Conservation (phyloP, 2,888 invertebrate species). For the Crematogaster levior region DNA sequence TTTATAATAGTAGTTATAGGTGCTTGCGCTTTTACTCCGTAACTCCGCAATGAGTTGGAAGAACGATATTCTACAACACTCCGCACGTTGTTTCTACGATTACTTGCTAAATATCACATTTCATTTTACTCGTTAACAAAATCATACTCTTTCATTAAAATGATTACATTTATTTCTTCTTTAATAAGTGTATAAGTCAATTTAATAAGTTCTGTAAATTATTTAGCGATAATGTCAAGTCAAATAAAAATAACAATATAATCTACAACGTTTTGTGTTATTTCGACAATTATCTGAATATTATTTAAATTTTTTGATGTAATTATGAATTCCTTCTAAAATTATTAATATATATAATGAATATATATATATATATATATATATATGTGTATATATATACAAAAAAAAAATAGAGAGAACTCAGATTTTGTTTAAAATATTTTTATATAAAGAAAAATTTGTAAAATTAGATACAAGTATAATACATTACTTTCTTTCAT, state of each 20-base stretch:
- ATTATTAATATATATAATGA: background rate
- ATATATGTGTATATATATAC: no score
- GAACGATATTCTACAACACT: conserved; percentile 20
- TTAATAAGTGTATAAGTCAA: background rate
- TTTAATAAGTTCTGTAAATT: background rate
- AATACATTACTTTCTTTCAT: background rate
- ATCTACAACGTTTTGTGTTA: background rate
- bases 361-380: no score
- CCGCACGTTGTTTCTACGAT: background rate
- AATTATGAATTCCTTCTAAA: background rate
- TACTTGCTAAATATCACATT: conserved; percentile 15
- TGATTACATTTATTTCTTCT: background rate
- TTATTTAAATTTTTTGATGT: background rate
- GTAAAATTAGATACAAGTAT: background rate
- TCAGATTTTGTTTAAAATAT: background rate
- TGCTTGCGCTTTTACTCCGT: conserved; percentile 7
- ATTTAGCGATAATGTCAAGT: background rate
- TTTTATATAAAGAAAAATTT: background rate
- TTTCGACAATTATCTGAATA: background rate
- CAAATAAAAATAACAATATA: background rate
- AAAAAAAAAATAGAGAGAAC: no score
- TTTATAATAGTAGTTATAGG: conserved; percentile 36
- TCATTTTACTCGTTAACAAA: background rate
- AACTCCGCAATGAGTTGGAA: conserved; percentile 13
- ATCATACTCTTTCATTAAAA: background rate